Evolutionary conservation across 2,888 invertebrate genomes (phyloP), one percentile per base, ranked within the genome.

Genomic region (Rhyacophila evoluta): DNA sequence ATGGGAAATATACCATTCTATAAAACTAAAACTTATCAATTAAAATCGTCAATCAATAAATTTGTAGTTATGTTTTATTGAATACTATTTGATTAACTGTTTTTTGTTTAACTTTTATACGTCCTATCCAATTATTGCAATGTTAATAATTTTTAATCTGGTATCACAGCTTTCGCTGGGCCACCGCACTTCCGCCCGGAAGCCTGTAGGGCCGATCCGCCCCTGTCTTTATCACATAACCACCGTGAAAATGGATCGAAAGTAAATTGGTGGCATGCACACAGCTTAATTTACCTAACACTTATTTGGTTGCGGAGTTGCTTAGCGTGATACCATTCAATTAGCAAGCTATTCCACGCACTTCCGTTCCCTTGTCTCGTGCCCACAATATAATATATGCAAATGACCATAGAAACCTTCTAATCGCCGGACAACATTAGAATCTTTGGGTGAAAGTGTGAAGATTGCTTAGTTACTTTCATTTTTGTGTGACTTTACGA

Each of bases 371-470:
- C 55, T 55, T 55, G 55, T 55, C 55, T 25, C 55, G 19, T 33
- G 29, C 29, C 29, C 41, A 55, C 55, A 55, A 55, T 25, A 25
- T 55, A 55, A 55, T 55, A 25, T 55, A 55, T 55, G 55, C 55
- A 55, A 55, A 55, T 55, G 55, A 25, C 55, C 55, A 55, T 55
- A 55, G 25, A 55, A 19, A 55, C 25, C 55, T 55, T 55, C 55
- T 55, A 55, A 55, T 55, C 55, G 25, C 19, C 19, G 55, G 55
- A 19, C 55, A 69, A n/a, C 69, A 15, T 69, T 69, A 69, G 12
- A 69, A 33, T 69, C 69, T 69, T 29, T 69, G 28, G 69, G 69
- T 29, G 69, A 69, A 69, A 69, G 69, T 69, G 69, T 69, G 69
- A 69, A 69, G 69, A 29, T 55, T 55, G 25, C 19, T 55, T 15